Percentiles rank a stretch among this genome's conserved stretches.
Evolutionary conservation across 2,113 vertebrate genomes (phyloP).

Genomic region (Gymnocephalus cernua): DNA sequence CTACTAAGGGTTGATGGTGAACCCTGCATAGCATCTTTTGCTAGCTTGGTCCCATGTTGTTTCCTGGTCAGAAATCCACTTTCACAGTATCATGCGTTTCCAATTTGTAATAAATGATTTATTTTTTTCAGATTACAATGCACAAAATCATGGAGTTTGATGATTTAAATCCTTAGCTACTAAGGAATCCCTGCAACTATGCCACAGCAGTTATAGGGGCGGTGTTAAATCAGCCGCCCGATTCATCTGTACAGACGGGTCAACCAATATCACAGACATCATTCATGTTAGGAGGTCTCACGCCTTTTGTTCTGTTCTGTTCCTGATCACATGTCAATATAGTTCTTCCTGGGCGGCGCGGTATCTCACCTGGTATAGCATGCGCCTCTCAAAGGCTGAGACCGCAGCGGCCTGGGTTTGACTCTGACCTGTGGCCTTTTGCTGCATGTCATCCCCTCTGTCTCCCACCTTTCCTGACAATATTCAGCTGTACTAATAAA

Average conservation of each 20-base stretch:
- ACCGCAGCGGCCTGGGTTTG: too few species aligned
- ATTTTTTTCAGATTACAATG: neutral
- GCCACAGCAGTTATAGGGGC: too few species aligned
- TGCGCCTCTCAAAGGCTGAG: too few species aligned
- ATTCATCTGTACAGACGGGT: neutral
- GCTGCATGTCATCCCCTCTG: too few species aligned
- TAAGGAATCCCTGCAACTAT: neutral
- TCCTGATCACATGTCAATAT: conserved; percentile 12
- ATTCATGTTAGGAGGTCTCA: conserved; percentile 17
- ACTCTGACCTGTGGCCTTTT: too few species aligned
- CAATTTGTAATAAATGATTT: neutral
- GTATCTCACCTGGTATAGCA: too few species aligned
- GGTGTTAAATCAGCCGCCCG: neutral
- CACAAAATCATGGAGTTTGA: neutral
- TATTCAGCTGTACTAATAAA: too few species aligned
- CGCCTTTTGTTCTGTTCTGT: conserved; percentile 32
- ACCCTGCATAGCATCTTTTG: neutral
- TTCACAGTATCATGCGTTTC: neutral
- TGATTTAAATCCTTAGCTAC: conserved; percentile 1
- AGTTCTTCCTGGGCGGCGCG: neutral
- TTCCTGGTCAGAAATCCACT: neutral
- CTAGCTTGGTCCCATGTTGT: neutral
- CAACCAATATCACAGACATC: neutral
- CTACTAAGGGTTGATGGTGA: neutral
- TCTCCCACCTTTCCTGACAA: too few species aligned